Evolutionary conservation across 2,888 invertebrate genomes (phyloP).

Genomic region (Cinara cedri): DNA sequence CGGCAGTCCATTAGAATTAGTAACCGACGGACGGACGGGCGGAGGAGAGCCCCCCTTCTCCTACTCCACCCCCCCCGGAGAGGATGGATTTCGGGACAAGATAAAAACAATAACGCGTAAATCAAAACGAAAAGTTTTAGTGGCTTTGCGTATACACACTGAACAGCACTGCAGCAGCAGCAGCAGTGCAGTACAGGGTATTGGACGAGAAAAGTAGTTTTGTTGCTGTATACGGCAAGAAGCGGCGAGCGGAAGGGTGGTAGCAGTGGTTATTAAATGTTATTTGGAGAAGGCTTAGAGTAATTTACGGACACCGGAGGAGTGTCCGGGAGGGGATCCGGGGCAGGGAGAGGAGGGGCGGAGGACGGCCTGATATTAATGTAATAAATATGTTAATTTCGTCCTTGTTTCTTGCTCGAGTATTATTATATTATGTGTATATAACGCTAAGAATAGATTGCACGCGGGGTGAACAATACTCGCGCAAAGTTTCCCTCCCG

Average conservation of each 20-base stretch:
- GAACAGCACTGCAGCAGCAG: neutral
- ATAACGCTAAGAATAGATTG: slow-evolving; percentile 43
- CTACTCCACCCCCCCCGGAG: no score
- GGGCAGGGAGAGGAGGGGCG: neutral
- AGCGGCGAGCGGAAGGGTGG: neutral
- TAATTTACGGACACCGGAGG: slow-evolving; percentile 41
- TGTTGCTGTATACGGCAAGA: neutral
- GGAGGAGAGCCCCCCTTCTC: neutral
- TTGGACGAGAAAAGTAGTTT: slow-evolving; percentile 55
- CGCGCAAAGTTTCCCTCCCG: slow-evolving; percentile 1
- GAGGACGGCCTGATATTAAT: slow-evolving; percentile 54
- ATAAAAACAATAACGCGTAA: slow-evolving; percentile 56
- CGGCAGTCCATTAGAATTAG: slow-evolving; percentile 41
- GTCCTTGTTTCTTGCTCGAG: slow-evolving; percentile 58
- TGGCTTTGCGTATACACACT: slow-evolving; percentile 34
- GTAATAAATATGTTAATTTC: slow-evolving; percentile 59
- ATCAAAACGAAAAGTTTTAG: slow-evolving; percentile 55
- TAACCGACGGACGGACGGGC: neutral
- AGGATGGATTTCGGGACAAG: slow-evolving; percentile 28
- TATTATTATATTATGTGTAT: slow-evolving; percentile 12
- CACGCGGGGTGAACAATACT: slow-evolving; percentile 36
- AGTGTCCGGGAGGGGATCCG: neutral
- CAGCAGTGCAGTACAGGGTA: slow-evolving; percentile 34
- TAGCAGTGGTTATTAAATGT: slow-evolving; percentile 51
- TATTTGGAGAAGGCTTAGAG: slow-evolving; percentile 53